Evolutionary conservation across 64 coral and sea anemone genomes (phyloP).

Genomic region (Dendronephthya gigantea): DNA sequence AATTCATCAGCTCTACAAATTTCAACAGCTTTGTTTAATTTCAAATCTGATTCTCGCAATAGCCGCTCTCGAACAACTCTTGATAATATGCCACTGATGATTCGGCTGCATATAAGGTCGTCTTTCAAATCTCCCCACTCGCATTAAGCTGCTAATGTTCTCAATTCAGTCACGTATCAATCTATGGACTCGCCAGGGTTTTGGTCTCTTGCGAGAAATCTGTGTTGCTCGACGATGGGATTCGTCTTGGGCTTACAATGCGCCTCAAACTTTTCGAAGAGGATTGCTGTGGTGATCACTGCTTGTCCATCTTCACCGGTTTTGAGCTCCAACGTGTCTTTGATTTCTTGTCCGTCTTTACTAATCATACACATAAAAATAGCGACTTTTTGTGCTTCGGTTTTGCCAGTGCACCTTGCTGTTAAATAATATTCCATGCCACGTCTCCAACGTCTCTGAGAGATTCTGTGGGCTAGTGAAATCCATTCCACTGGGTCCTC

Average conservation of each 20-base stretch:
- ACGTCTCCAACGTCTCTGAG: constrained; percentile 12
- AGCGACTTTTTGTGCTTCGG: neutral
- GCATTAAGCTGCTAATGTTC: neutral
- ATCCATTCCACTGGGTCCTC: constrained; percentile 9
- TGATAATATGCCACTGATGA: neutral
- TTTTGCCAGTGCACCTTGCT: neutral
- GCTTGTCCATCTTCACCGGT: neutral
- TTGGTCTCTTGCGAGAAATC: neutral
- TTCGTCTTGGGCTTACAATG: neutral
- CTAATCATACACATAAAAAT: neutral
- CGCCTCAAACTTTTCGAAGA: neutral
- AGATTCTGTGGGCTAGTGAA: constrained; percentile 13
- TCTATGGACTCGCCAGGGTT: neutral
- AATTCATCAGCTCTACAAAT: neutral
- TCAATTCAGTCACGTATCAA: neutral
- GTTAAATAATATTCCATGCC: constrained; percentile 35
- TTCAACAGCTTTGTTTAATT: neutral
- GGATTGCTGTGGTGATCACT: neutral
- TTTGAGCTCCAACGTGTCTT: constrained; percentile 9
- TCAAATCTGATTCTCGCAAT: neutral
- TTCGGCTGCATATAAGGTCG: neutral
- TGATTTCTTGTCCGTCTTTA: neutral
- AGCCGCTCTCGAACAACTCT: neutral
- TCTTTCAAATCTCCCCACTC: neutral
- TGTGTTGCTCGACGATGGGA: neutral